Base-by-base conservation (phyloP, 1,140 invertebrate genomes). In the Megalonaias nervosa region DNA sequence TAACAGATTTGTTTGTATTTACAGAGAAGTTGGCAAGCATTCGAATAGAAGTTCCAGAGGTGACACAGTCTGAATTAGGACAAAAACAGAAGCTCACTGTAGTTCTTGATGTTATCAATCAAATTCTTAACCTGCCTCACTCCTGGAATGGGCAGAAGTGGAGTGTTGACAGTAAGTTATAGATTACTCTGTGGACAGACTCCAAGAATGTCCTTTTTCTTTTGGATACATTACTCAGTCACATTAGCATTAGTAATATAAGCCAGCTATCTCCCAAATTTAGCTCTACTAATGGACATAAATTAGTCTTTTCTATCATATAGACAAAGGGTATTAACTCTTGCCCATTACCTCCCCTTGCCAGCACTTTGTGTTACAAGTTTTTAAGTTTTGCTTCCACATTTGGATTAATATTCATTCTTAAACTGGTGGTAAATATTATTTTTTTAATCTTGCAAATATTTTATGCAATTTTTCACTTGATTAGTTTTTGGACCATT, bases 61-160 rank as follows among this genome's bases (percentile, higher is more conserved):
- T 99, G 3, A 99, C 98, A 3, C 98, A 99, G 89, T 98, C 97
- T 19, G 98, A 99, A 91, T 97, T 99, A 91, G 97, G 97, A 0
- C 98, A 99, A 90, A 95, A 96, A 82, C 96, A 99, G 88, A 99
- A 99, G 90, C 91, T 99, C 17, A 93, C 94, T 73, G 94, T 97
- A 67, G 97, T 99, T 60, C 91, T 99, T 26, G 94, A 94, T 77
- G 94, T 95, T 55, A 94, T 96, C 1, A 98, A 98, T 91, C 94
- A 94, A 84, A 95, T 95, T 76, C 85, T 92, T 65, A 80, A 87
- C 78, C 77, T 87, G 23, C 86, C 84, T 13, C 81, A 80, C 21
- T 74, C 74, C 13, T 90, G 84, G 85, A 92, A 91, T 67, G 89
- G 91, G 74, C 92, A 94, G 62, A 96, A 98, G 90, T 99, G 98